A percentile compares a stretch with the other conserved stretches of the same genome.
These are phyloP conservation scores for Ormyrus labotus DNA, from an alignment of 2,888 invertebrate genomes.

Conservation along the genomic window DNA sequence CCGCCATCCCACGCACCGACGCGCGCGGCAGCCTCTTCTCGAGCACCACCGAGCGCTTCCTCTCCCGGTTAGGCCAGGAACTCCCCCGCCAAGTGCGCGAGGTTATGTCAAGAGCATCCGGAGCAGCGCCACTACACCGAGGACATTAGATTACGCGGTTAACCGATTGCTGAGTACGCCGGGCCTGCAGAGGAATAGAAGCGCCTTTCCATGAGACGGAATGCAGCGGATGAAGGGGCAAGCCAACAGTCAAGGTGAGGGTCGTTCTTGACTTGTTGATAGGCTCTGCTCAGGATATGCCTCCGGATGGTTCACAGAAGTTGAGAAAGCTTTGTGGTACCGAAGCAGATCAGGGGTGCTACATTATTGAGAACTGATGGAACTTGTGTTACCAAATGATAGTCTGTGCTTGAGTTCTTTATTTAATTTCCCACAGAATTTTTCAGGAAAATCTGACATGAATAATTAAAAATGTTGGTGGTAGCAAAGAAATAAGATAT, in stretches of 20 bases:
- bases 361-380: background rate
- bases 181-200: constrained; percentile 58
- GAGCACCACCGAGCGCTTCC: no score
- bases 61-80: background rate
- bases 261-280: background rate
- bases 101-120: background rate
- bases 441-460: no score
- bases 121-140: background rate
- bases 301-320: no score
- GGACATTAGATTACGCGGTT: background rate
- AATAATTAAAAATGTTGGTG: no score
- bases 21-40: background rate
- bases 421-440: no score
- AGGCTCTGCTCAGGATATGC: no score
- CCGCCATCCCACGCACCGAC: background rate
- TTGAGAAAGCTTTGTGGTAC: no score
- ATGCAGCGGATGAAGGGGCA: constrained; percentile 77
- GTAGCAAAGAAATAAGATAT: no score
- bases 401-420: no score
- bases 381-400: no score
- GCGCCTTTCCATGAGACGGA: constrained; percentile 75
- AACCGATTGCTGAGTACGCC: constrained; percentile 9
- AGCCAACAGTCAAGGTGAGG: constrained; percentile 74
- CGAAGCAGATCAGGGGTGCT: no score
- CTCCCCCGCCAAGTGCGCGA: background rate